These are phyloP conservation scores for Limnephilus auricula DNA, from an alignment of 2,888 invertebrate species.

Conservation along the genomic window DNA sequence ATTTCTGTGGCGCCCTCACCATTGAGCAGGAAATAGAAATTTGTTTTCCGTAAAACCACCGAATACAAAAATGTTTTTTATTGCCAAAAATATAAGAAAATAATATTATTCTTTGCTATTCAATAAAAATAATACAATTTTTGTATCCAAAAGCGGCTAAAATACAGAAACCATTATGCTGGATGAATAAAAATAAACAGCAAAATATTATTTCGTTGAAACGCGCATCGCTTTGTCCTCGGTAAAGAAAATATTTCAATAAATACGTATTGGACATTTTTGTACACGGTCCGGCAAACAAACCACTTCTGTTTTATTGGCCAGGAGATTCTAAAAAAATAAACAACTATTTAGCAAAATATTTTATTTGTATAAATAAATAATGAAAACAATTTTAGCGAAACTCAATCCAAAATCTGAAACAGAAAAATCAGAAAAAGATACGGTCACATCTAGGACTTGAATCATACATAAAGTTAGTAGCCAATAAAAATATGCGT, in stretches of 20 bases:
- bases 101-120: not conserved
- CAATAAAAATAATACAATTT: not conserved
- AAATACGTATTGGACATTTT: not conserved
- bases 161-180: not conserved
- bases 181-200: not conserved
- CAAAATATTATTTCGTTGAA: not conserved
- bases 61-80: not conserved
- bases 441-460: no score
- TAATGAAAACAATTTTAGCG: no score
- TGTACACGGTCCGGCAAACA: not conserved
- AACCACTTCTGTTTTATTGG: not conserved
- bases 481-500: no score
- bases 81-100: not conserved
- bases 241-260: not conserved
- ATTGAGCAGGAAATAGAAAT: not conserved
- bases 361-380: no score
- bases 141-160: not conserved
- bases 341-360: no score
- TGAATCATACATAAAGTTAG: no score
- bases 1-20: not conserved
- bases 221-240: not conserved
- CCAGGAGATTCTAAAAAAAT: not conserved
- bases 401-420: no score
- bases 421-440: no score
- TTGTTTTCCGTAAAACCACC: not conserved